Conservation (phyloP, 1,140 invertebrate species). For the Oncopodura yosiiana region DNA sequence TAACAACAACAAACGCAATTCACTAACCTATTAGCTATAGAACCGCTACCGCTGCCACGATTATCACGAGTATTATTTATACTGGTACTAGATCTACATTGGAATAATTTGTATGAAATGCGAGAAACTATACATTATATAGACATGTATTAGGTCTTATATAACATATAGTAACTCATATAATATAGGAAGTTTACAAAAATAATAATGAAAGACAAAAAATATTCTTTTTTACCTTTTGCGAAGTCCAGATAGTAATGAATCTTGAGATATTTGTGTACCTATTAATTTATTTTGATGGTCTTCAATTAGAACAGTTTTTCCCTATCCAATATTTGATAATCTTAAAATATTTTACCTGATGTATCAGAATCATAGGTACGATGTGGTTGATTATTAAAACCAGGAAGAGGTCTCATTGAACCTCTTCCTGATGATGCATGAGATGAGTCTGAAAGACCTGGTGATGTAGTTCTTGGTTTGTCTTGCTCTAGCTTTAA, state of each 20-base stretch:
- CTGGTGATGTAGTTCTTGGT: background rate
- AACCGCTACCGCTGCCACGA: no score
- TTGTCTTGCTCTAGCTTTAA: conserved; percentile 8
- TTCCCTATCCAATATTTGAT: background rate
- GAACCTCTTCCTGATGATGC: conserved; percentile 9
- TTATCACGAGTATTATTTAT: no score
- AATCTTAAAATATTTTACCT: conserved; percentile 2
- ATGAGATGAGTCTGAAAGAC: conserved; percentile 1
- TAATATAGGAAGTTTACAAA: no score
- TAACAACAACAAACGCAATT: no score
- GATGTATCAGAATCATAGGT: conserved; percentile 12
- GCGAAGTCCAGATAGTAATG: background rate
- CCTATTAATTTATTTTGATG: conserved; percentile 1
- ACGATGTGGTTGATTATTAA: background rate
- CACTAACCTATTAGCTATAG: no score
- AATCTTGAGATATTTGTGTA: conserved; percentile 14
- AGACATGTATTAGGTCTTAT: no score
- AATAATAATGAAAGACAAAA: no score
- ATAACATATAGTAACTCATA: no score
- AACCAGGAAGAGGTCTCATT: background rate
- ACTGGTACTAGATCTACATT: no score
- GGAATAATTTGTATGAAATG: no score
- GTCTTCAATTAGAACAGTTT: background rate
- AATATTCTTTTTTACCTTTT: conserved; percentile 19
- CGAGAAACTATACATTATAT: no score